phyloP scores from a whole-genome alignment of 2,888 invertebrate genomes.

The Rhagophthalmus giganteus region DNA sequence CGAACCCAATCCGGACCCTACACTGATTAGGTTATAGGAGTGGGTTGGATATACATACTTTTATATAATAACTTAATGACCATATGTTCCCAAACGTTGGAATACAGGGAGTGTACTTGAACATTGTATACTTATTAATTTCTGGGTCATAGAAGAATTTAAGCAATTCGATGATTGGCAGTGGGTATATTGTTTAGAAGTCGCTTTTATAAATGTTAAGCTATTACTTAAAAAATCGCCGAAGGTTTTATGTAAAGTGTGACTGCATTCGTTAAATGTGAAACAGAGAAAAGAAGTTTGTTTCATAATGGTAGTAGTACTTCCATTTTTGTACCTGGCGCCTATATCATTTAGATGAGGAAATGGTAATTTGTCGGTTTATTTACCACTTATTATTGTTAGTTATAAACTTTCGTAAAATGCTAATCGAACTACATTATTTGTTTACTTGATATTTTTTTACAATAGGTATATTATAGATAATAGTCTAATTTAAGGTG shows the following conservation, averaged over 20 bases:
- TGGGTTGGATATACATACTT: constrained; percentile 4
- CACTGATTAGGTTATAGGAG: constrained; percentile 11
- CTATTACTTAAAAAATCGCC: neutral
- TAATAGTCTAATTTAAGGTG: no score
- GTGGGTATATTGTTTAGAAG: constrained; percentile 2
- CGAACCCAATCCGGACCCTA: constrained; percentile 3
- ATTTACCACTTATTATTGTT: no score
- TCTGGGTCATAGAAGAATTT: constrained; percentile 11
- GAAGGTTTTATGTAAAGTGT: neutral
- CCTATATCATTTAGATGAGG: no score
- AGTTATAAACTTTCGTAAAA: no score
- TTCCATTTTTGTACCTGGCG: no score
- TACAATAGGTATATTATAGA: no score
- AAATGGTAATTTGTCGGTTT: no score
- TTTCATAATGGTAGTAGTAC: no score
- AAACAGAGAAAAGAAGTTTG: neutral
- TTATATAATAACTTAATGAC: constrained; percentile 19
- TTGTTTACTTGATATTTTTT: no score
- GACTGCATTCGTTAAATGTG: neutral
- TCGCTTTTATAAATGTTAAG: constrained; percentile 1
- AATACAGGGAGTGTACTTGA: constrained; percentile 20
- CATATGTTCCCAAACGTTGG: constrained; percentile 17
- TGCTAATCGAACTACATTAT: no score
- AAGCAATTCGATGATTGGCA: neutral
- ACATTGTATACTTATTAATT: constrained; percentile 12